Conservation (phyloP, 2,888 invertebrate genomes). For the Suillia variegata region DNA sequence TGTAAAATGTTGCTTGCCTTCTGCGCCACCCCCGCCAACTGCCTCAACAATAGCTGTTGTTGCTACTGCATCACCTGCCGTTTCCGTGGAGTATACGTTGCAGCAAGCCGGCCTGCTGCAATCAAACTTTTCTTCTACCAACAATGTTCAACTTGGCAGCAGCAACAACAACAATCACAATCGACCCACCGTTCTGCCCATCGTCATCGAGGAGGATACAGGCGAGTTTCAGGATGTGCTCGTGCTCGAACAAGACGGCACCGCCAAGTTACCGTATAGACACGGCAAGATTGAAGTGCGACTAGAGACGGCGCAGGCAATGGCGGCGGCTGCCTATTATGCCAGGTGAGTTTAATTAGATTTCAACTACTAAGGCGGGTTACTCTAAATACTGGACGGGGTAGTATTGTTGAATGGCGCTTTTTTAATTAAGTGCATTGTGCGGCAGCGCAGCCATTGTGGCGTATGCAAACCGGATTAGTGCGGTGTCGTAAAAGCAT, state of each 20-base stretch:
- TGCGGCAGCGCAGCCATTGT: not conserved
- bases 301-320: constrained; percentile 51
- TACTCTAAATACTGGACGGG: not conserved
- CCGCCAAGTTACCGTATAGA: constrained; percentile 47
- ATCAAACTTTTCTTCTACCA: constrained; percentile 6
- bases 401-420: too few relatives aligned
- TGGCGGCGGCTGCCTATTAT: constrained; percentile 54
- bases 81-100: constrained; percentile 41
- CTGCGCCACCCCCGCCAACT: not conserved
- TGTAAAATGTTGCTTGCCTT: too few relatives aligned
- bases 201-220: constrained; percentile 43
- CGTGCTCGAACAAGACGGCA: constrained; percentile 35
- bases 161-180: constrained; percentile 16
- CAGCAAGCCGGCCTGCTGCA: constrained; percentile 42
- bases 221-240: constrained; percentile 36
- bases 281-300: constrained; percentile 54
- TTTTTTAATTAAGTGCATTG: constrained; percentile 1
- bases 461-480: not conserved
- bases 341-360: constrained; percentile 45
- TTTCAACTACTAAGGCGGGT: not conserved
- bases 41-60: not conserved
- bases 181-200: constrained; percentile 35
- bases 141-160: not conserved
- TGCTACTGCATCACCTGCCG: constrained; percentile 25
- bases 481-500: too few relatives aligned